Evolutionary conservation across 2,113 vertebrate species (phyloP), one percentile per base, ranked within the genome.

Genomic region (Piaya cayana): DNA sequence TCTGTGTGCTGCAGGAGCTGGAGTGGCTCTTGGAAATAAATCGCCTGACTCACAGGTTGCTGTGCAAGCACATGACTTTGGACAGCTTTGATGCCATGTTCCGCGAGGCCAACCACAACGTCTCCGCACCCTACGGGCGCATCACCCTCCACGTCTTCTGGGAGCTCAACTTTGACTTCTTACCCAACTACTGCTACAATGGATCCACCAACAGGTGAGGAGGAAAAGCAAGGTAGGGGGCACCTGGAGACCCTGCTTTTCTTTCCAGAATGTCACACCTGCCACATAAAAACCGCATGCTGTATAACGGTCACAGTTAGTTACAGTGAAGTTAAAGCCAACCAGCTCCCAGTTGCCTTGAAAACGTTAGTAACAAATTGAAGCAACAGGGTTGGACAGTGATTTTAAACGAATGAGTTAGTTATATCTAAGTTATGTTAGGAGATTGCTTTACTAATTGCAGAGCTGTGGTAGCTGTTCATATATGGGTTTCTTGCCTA

Each of bases 11-110:
- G 34, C 97, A 99, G 99, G 99, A 99, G 97, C 95, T 99, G 91
- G 99, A 99, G 96, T 99, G 99, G 99, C 97, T 99, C 90, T 97
- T 99, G 96, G 99, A 99, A 95, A 99, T 99, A 80, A 99, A 99
- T 83, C 98, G 99, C 37, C 98, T 99, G 93, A 99, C 99, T 8
- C 99, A 99, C 95, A 98, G 99, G 55, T 98, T 99, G 75, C 98
- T 99, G 52, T 99, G 97, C 90, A 99, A 99, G 80, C 99, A 99
- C 98, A 98, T 99, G 99, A 99, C 99, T 1, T 96, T 99, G 97
- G 99, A 99, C 98, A 99, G 99, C 97, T 99, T 99, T 23, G 99
- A 99, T 18, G 99, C 99, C 98, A 99, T 99, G 99, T 99, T 99
- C 96, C 98, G 99, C 6, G 99, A 99, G 93, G 99, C 99, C 97